Base-by-base conservation (phyloP, 2,888 invertebrate species). In the Agrypnus murinus region DNA sequence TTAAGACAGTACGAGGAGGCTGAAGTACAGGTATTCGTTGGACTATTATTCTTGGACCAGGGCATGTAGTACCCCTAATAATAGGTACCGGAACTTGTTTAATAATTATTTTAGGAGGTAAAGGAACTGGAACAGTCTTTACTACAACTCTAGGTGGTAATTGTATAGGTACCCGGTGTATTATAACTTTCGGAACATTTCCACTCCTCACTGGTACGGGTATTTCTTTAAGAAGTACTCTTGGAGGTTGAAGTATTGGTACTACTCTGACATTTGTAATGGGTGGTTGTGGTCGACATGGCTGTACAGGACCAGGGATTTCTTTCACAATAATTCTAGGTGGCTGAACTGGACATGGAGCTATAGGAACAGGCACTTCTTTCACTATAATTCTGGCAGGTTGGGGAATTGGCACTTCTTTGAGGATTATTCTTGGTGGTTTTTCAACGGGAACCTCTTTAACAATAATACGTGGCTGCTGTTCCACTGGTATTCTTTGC, bases 401-500 rank as follows among this genome's bases (percentile, higher is more conserved):
- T 12, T 14, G 25, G 1, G 60, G 40, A 25, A 60, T 14, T 3
- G 31, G n/a, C 6, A 53, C 25, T 19, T 19, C 9, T 53, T 53
- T 10, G 4, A 53, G 3, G 25, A 53, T 31, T n/a, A 32, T 31
- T n/a, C 14, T 19, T 7, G 53, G n/a, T 53, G 31, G 25, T 31
- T 31, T 1, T 14, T 7, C 50, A 36, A 69, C 69, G 4, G 58
- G 46, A 12, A 69, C 59, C 2, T 48, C 14, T 46, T 69, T 64
- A 25, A 69, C 40, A 10, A 64, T 10, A 15, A 69, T 40, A 1
- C 14, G 7, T 32, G 53, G 53, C 8, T 38, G 65, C 17, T 43
- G 40, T 34, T 53, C 10, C 0, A 69, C 57, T n/a, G 69, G 69
- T 12, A 69, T 19, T 17, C 40, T 69, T 50, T 69, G 58, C 1